Evolutionary conservation across 1,140 invertebrate genomes (phyloP).

Genomic region (Hydropsyche tenuis): DNA sequence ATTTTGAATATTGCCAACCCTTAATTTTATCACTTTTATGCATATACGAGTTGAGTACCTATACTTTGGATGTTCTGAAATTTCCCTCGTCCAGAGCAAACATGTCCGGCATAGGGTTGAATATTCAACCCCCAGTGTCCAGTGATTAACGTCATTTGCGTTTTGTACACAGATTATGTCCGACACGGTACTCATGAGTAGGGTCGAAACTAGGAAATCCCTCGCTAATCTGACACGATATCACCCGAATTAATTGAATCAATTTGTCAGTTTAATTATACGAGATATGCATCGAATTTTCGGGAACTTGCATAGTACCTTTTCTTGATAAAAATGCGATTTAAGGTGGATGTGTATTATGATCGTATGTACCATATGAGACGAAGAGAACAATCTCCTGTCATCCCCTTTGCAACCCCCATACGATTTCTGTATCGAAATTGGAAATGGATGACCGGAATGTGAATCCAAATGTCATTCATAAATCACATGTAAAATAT

Average conservation of each 20-base stretch:
- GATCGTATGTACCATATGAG: not conserved
- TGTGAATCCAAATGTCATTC: conserved; percentile 50
- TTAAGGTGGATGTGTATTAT: not conserved
- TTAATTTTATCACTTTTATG: too few species aligned
- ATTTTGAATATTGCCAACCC: too few species aligned
- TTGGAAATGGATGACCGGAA: conserved; percentile 51
- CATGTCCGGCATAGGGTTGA: conserved; percentile 12
- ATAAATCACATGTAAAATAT: conserved; percentile 52
- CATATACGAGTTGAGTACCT: too few species aligned
- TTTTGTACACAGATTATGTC: conserved; percentile 39
- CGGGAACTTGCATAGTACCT: too few species aligned
- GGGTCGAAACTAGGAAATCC: not conserved
- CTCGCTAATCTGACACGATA: conserved; percentile 26
- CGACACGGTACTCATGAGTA: not conserved
- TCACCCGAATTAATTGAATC: conserved; percentile 15
- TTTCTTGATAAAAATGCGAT: too few species aligned
- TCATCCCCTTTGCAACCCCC: conserved; percentile 30
- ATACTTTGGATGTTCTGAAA: too few species aligned
- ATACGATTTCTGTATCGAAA: conserved; percentile 49
- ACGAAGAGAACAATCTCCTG: conserved; percentile 29
- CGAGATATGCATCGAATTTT: too few species aligned
- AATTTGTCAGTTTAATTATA: conserved; percentile 37
- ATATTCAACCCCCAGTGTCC: conserved; percentile 22
- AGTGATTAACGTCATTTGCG: conserved; percentile 40
- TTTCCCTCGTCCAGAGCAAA: conserved; percentile 8